Evolutionary conservation across 2,888 invertebrate genomes (phyloP).

Genomic region (Falcaria lacertinaria): DNA sequence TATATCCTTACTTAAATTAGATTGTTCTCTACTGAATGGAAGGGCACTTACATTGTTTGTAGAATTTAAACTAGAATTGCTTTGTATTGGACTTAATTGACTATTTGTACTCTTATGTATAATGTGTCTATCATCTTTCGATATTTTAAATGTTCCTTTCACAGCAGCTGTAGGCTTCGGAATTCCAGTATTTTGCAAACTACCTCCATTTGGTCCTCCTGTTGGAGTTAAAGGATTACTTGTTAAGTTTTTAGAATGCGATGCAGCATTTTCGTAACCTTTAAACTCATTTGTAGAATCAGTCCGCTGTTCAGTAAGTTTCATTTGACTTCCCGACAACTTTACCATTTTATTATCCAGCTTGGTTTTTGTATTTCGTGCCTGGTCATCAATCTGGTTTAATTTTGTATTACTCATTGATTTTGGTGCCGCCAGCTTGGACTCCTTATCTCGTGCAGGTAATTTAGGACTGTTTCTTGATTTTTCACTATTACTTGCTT

Average conservation of each 20-base stretch:
- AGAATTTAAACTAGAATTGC: constrained; percentile 79
- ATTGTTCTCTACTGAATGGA: constrained; percentile 73
- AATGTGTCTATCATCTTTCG: constrained; percentile 78
- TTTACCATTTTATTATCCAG: constrained; percentile 70
- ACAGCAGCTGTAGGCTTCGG: constrained; percentile 96
- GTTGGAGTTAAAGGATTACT: constrained; percentile 46
- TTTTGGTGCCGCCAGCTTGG: constrained; percentile 76
- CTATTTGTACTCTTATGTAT: constrained; percentile 77
- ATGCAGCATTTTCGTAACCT: constrained; percentile 35
- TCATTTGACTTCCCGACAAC: constrained; percentile 67
- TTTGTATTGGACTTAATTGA: constrained; percentile 79
- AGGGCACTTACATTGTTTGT: constrained; percentile 70
- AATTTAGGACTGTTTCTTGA: constrained; percentile 70
- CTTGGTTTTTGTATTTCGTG: constrained; percentile 53
- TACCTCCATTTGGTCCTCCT: constrained; percentile 74
- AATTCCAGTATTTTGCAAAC: constrained; percentile 82
- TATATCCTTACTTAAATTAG: constrained; percentile 73
- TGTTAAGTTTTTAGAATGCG: constrained; percentile 32
- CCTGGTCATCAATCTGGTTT: constrained; percentile 68
- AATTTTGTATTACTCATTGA: constrained; percentile 70
- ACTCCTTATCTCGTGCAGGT: constrained; percentile 68
- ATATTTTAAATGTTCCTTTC: constrained; percentile 91
- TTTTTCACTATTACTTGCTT: constrained; percentile 62
- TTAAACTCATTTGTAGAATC: constrained; percentile 43
- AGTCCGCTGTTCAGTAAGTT: constrained; percentile 54